These are phyloP conservation scores for Teleogryllus occipitalis DNA, from an alignment of 1,140 invertebrate species.

Conservation along the genomic window DNA sequence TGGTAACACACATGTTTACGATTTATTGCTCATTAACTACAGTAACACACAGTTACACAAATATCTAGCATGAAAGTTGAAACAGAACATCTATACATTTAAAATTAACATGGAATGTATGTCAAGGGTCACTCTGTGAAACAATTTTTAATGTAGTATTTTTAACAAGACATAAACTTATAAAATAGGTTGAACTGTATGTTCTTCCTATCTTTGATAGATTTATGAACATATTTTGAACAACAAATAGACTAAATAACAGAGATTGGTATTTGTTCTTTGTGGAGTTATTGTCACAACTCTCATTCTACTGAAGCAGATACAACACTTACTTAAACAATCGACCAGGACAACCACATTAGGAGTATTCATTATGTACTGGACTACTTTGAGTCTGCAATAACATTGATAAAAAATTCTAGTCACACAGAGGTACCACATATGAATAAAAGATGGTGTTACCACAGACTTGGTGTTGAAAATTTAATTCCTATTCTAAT, in stretches of 20 bases:
- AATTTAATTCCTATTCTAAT: background rate
- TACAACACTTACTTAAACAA: background rate
- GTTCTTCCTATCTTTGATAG: background rate
- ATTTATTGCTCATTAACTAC: constrained; percentile 1
- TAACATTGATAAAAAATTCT: background rate
- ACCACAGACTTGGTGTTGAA: constrained; percentile 1
- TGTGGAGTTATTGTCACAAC: background rate
- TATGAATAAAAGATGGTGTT: constrained; percentile 1
- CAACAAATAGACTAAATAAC: background rate
- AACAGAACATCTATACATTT: background rate
- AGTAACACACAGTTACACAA: background rate
- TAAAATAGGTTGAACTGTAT: no score
- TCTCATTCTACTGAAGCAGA: background rate
- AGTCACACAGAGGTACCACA: background rate
- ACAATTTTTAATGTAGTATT: background rate
- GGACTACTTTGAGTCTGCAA: background rate
- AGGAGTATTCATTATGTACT: background rate
- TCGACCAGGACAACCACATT: background rate
- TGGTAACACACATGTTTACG: background rate
- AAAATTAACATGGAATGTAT: background rate
- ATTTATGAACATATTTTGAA: background rate
- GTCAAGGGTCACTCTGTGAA: no score
- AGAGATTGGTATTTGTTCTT: background rate
- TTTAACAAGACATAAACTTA: no score
- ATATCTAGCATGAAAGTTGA: background rate